These are phyloP conservation scores for Dreissena rostriformis DNA, from an alignment of 1,140 invertebrate genomes.

Conservation along the genomic window DNA sequence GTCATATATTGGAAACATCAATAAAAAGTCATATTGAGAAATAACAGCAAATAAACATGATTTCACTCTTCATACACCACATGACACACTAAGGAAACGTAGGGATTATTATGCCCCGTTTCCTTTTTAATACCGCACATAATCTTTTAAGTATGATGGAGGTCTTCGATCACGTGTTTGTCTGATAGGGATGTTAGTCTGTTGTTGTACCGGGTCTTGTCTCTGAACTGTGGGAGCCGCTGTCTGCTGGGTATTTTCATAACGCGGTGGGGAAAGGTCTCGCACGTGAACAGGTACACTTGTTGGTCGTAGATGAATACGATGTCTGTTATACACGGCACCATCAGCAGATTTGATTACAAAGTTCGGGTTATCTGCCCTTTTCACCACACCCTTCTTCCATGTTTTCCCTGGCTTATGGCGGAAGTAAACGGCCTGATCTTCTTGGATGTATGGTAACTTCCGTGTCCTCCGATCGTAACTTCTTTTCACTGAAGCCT, in stretches of 20 bases:
- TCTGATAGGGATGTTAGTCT: neutral
- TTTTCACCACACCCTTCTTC: constrained; percentile 19
- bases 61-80: no score
- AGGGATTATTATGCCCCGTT: neutral
- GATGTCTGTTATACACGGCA: constrained; percentile 30
- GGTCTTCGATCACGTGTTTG: neutral
- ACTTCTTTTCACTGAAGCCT: constrained; percentile 29
- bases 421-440: constrained; percentile 52
- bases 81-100: no score
- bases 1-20: no score
- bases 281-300: neutral
- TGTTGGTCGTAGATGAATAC: constrained; percentile 32
- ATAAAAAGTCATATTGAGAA: no score
- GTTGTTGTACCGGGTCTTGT: neutral
- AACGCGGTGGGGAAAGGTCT: neutral
- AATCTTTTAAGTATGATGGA: constrained; percentile 11
- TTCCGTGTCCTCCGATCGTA: constrained; percentile 34
- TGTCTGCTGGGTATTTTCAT: neutral
- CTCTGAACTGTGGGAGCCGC: neutral
- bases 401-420: constrained; percentile 30
- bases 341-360: neutral
- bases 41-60: no score
- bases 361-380: constrained; percentile 17
- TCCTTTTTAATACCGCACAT: neutral
- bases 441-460: neutral